These are phyloP conservation scores for Melanaphis sacchari DNA, from an alignment of 1,140 invertebrate genomes.

Conservation along the genomic window DNA sequence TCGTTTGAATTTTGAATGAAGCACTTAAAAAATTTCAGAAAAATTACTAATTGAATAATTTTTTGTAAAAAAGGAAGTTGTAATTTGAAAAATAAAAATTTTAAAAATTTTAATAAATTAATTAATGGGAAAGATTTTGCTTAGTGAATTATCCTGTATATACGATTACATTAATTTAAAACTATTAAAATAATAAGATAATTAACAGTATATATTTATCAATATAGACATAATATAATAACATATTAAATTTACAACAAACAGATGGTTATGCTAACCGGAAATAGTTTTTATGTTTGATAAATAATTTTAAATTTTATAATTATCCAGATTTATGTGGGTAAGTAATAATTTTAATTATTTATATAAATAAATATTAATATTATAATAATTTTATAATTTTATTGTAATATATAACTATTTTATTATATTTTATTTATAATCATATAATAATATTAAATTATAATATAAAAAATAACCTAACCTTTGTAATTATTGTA, in stretches of 20 bases:
- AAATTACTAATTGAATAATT: too few relatives aligned
- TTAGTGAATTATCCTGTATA: too few relatives aligned
- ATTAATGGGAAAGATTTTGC: too few relatives aligned
- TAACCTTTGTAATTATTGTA: constrained; percentile 2
- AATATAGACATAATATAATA: neutral
- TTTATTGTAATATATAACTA: too few relatives aligned
- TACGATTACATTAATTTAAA: neutral
- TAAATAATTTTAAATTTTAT: neutral
- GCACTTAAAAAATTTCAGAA: too few relatives aligned
- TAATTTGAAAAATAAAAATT: too few relatives aligned
- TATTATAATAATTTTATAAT: too few relatives aligned
- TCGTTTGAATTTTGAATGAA: too few relatives aligned
- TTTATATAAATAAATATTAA: neutral
- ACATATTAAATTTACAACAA: neutral
- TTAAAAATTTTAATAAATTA: too few relatives aligned
- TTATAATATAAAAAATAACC: neutral
- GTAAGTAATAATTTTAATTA: neutral
- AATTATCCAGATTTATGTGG: neutral
- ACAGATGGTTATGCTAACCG: neutral
- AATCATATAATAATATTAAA: neutral
- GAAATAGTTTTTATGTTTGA: neutral
- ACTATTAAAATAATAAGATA: neutral
- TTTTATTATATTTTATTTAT: too few relatives aligned
- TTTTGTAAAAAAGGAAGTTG: too few relatives aligned
- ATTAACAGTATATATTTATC: neutral